These are phyloP conservation scores for Benitochromis conjunctus DNA, from an alignment of 2,113 vertebrate species.

Conservation along the genomic window DNA sequence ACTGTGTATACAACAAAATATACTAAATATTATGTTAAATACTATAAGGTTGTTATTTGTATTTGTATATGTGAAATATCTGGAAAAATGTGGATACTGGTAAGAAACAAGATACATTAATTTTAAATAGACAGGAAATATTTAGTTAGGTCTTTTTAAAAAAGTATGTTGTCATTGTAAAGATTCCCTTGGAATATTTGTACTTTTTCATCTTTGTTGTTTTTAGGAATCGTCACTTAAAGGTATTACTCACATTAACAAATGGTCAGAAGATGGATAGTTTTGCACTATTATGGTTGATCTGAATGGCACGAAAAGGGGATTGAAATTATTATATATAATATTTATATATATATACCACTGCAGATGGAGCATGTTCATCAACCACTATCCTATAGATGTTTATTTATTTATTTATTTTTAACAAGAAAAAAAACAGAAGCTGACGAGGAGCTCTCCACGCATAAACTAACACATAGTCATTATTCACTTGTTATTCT, in stretches of 20 bases:
- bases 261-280: not conserved
- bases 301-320: not conserved
- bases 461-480: accelerated
- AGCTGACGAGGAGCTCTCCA: accelerated
- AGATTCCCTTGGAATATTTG: not conserved
- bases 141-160: not conserved
- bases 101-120: accelerated
- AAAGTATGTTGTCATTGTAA: not conserved
- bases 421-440: not conserved
- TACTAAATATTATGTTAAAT: not conserved
- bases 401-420: not conserved
- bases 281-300: not conserved
- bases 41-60: not conserved
- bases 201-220: not conserved
- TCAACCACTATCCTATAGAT: not conserved
- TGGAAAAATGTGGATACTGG: not conserved
- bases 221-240: not conserved
- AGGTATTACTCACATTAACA: not conserved
- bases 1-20: accelerated
- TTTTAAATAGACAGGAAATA: accelerated
- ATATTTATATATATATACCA: not conserved
- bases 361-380: not conserved
- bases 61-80: not conserved
- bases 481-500: not conserved
- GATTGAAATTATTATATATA: not conserved